phyloP scores from a whole-genome alignment of 2,888 invertebrate genomes.

The Sinhomidia bicolor region DNA sequence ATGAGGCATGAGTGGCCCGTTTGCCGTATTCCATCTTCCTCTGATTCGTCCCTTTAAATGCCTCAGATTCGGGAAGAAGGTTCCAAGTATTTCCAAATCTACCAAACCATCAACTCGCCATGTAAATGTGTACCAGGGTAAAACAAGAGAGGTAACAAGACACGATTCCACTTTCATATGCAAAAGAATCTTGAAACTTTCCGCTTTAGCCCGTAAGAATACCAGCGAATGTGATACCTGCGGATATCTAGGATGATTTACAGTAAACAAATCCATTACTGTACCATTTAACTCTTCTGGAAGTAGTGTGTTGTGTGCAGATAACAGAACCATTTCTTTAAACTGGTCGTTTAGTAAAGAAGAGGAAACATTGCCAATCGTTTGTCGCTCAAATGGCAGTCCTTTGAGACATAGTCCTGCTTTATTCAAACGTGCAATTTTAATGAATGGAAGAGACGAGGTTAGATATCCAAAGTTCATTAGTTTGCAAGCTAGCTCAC shows the following conservation, averaged over 20 bases:
- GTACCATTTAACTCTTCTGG: neutral
- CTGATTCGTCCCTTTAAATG: conserved; percentile 55
- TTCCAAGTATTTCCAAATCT: conserved; percentile 53
- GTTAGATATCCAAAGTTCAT: conserved; percentile 60
- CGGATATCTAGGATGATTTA: neutral
- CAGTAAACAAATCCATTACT: conserved; percentile 26
- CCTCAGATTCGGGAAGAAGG: conserved; percentile 52
- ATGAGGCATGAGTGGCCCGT: conserved; percentile 43
- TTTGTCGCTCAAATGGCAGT: neutral
- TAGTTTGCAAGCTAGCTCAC: conserved; percentile 54
- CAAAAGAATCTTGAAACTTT: conserved; percentile 24
- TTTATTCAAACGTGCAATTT: conserved; percentile 51
- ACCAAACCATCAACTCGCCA: conserved; percentile 56
- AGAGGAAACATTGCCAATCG: no score
- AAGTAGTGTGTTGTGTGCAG: neutral
- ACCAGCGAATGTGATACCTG: neutral
- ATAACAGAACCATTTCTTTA: neutral
- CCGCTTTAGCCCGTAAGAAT: conserved; percentile 11
- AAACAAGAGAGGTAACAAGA: conserved; percentile 40
- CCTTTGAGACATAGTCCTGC: neutral
- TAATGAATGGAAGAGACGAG: conserved; percentile 65
- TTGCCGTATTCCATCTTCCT: conserved; percentile 49
- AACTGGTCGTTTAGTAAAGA: neutral
- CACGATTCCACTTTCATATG: conserved; percentile 38
- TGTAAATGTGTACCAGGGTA: conserved; percentile 66